Percentiles rank a stretch among this genome's conserved stretches.
phyloP scores from a whole-genome alignment of 2,113 vertebrate genomes.

The Clarias macrocephalus region DNA sequence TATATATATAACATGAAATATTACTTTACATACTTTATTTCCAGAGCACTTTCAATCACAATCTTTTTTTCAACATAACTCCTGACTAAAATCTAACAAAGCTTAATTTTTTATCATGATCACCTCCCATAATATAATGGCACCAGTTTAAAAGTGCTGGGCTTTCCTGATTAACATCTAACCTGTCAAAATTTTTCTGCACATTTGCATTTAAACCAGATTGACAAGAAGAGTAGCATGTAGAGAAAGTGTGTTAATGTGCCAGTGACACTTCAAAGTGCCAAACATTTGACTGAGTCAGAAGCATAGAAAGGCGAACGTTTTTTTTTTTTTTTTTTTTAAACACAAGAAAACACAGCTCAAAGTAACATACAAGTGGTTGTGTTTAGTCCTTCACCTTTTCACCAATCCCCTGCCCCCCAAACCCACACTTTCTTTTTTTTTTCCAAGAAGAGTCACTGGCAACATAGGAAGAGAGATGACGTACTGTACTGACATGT shows the following conservation, averaged over 20 bases:
- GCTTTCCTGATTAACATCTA: not conserved
- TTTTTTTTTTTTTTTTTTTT: constrained; percentile 27
- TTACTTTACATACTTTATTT: not conserved
- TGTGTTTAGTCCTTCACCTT: constrained; percentile 40
- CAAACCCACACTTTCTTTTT: not conserved
- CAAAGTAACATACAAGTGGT: not conserved
- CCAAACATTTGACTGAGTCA: not conserved
- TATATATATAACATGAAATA: not conserved
- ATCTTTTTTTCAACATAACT: not conserved
- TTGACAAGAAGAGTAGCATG: not conserved
- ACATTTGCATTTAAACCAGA: not conserved
- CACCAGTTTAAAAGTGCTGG: not conserved
- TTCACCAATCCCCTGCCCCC: not conserved
- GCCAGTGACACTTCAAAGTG: not conserved
- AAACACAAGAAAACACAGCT: constrained; percentile 20
- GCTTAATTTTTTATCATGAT: not conserved
- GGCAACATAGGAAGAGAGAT: constrained; percentile 22
- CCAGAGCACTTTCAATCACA: not conserved
- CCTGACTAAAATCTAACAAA: not conserved
- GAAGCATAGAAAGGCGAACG: constrained; percentile 7
- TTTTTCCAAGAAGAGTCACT: constrained; percentile 18
- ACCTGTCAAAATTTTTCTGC: not conserved
- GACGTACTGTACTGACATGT: constrained; percentile 9
- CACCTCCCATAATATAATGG: not conserved
- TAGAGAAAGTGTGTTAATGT: not conserved